A percentile compares a stretch with the other conserved stretches of the same genome.
These are phyloP conservation scores for Pinna nobilis DNA, from an alignment of 1,140 invertebrate genomes.

Conservation along the genomic window DNA sequence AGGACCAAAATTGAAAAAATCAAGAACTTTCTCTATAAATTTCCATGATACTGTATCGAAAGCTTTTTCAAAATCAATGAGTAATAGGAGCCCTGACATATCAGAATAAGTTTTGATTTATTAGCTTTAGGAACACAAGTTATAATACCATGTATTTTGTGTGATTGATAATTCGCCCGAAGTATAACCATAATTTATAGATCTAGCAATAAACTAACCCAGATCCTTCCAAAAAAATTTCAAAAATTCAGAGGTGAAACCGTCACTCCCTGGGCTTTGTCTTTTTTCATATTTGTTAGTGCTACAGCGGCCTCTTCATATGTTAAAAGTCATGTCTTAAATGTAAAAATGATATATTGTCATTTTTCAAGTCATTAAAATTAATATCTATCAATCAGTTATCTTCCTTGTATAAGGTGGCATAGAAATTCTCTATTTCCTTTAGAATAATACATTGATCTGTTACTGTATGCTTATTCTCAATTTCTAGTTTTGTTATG, in stretches of 20 bases:
- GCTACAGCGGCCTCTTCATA: neutral
- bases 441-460: neutral
- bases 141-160: constrained; percentile 17
- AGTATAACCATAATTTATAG: neutral
- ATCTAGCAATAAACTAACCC: neutral
- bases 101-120: constrained; percentile 14
- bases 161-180: neutral
- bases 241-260: neutral
- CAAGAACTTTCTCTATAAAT: too few relatives aligned
- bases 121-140: constrained; percentile 19
- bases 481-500: too few relatives aligned
- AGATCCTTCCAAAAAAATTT: constrained; percentile 12
- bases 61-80: too few relatives aligned
- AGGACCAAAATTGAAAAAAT: too few relatives aligned
- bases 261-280: too few relatives aligned
- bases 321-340: neutral
- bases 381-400: neutral
- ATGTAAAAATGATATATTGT: neutral
- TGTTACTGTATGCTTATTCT: too few relatives aligned
- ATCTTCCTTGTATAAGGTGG: neutral
- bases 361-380: neutral
- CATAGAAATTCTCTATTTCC: neutral
- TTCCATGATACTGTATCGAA: too few relatives aligned
- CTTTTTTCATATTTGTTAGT: neutral
- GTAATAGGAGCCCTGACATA: too few relatives aligned